Conservation (phyloP, 2,113 vertebrate genomes). For the Daboia siamensis region DNA sequence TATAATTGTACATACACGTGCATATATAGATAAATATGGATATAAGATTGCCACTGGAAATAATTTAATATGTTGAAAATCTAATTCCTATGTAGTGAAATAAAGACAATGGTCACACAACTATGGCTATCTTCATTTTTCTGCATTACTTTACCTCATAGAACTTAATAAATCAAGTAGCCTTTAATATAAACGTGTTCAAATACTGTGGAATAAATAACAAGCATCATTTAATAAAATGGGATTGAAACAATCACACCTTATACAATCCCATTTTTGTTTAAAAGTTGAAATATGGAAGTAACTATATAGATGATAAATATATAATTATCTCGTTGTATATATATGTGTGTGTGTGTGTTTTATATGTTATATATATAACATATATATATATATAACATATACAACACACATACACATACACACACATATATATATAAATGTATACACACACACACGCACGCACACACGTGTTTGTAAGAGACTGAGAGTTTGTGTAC, state of each 20-base stretch:
- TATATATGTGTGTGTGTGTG: neutral
- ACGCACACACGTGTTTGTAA: neutral
- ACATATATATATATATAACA: no score
- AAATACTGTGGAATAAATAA: neutral
- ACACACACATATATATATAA: no score
- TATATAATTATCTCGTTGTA: neutral
- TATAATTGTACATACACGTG: neutral
- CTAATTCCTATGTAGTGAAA: neutral
- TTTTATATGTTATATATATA: no score
- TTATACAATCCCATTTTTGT: neutral
- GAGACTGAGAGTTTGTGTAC: constrained; percentile 12
- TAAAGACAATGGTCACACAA: neutral
- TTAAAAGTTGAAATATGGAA: neutral
- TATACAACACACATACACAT: no score
- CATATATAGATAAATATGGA: neutral
- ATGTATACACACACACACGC: no score
- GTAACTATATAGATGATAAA: neutral
- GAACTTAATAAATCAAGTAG: neutral
- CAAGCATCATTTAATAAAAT: neutral
- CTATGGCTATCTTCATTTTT: neutral
- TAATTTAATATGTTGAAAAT: neutral
- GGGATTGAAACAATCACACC: neutral
- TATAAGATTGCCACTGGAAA: neutral
- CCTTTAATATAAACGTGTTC: neutral
- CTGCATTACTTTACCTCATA: neutral